Evolutionary conservation across 2,888 invertebrate species (phyloP).

Genomic region (Epirrita christyi): DNA sequence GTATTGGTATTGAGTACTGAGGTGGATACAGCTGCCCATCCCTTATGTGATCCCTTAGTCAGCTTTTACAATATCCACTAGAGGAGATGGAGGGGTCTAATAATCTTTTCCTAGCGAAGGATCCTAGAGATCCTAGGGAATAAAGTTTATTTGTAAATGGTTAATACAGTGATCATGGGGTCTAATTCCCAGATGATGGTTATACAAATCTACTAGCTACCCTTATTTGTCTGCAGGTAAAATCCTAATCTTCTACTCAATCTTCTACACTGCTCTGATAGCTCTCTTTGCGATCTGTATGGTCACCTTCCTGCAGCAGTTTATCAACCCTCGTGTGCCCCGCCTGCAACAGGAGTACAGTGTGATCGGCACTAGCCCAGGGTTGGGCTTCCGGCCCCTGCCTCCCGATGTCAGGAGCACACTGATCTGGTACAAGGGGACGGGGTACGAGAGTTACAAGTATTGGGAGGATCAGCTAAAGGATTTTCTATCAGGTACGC

Average conservation of each 20-base stretch:
- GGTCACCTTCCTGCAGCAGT: constrained; percentile 95
- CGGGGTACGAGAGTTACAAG: constrained; percentile 89
- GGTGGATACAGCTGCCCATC: no score
- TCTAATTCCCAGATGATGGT: no score
- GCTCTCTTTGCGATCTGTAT: constrained; percentile 96
- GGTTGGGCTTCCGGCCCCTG: constrained; percentile 97
- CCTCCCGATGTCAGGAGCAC: constrained; percentile 97
- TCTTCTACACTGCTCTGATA: constrained; percentile 95
- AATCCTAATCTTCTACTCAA: constrained; percentile 95
- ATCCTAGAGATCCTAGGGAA: no score
- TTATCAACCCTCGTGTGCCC: constrained; percentile 94
- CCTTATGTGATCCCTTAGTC: no score
- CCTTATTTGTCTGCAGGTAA: constrained; percentile 87
- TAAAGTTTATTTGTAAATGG: no score
- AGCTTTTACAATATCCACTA: no score
- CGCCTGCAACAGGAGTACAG: constrained; percentile 93
- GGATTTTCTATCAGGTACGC: constrained; percentile 91
- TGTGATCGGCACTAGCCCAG: constrained; percentile 97
- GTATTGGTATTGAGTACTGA: no score
- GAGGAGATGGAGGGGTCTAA: no score
- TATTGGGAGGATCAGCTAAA: constrained; percentile 92
- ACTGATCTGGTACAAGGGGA: constrained; percentile 96
- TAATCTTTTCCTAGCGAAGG: no score
- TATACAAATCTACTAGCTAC: background rate
- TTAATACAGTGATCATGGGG: no score